Evolutionary conservation across 2,797 vertebrate species (phyloP).

Genomic region (Xenops minutus): DNA sequence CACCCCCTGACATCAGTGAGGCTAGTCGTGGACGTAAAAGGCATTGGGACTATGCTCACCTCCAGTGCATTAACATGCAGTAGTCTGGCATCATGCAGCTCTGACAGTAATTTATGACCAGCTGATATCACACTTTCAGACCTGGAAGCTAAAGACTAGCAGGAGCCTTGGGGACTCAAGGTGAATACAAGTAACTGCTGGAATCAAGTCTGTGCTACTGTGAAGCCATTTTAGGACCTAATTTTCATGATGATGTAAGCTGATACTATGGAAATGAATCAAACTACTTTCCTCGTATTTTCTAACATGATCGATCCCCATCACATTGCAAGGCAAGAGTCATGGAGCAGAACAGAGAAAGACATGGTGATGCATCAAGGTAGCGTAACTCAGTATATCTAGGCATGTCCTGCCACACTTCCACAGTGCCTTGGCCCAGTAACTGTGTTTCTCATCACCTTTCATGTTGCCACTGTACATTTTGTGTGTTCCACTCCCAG

Average conservation of each 20-base stretch:
- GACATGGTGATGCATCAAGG: rapidly evolving
- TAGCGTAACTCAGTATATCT: neutral
- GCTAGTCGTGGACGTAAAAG: neutral
- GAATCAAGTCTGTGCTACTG: neutral
- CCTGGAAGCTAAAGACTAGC: neutral
- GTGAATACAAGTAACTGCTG: neutral
- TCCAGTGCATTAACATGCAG: neutral
- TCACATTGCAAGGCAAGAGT: neutral
- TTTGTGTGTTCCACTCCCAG: neutral
- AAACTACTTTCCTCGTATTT: neutral
- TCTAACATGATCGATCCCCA: neutral
- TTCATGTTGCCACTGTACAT: neutral
- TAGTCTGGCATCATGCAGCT: neutral
- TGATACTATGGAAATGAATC: neutral
- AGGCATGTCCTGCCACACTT: neutral
- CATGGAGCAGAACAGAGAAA: neutral
- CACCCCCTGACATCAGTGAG: neutral
- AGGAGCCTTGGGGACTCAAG: neutral
- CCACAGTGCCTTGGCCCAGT: neutral
- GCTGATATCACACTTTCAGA: neutral
- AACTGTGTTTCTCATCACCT: neutral
- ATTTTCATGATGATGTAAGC: neutral
- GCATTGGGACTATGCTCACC: neutral
- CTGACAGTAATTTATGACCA: constrained; percentile 28
- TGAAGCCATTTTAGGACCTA: neutral